phyloP scores from a whole-genome alignment of 2,888 invertebrate genomes.

The Mallateleia sp. region DNA sequence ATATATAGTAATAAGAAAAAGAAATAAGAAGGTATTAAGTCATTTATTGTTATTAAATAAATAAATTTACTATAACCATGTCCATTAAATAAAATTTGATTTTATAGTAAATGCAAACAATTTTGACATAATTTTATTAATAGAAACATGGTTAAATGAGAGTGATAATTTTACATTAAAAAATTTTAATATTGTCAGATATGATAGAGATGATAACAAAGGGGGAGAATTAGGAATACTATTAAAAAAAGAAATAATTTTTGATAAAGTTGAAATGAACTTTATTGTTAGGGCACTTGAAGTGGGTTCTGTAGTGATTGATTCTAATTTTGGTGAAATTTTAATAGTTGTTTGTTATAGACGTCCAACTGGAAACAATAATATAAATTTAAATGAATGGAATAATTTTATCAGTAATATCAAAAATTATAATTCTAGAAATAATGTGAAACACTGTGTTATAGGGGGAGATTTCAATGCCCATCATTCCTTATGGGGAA shows the following conservation, averaged over 20 bases:
- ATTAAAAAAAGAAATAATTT: slow-evolving; percentile 5
- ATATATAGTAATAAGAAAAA: no score
- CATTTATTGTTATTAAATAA: no score
- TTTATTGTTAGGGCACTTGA: not conserved
- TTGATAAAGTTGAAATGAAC: not conserved
- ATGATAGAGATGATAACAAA: slow-evolving; percentile 3
- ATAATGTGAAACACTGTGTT: no score
- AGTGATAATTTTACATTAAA: not conserved
- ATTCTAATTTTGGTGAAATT: slow-evolving; percentile 23
- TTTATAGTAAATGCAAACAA: not conserved
- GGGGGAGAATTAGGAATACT: slow-evolving; percentile 17
- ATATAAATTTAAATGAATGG: not conserved
- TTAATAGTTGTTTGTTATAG: slow-evolving; percentile 31
- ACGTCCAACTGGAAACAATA: not conserved
- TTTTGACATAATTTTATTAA: slow-evolving; percentile 11
- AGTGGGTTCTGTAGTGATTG: not conserved
- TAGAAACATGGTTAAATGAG: slow-evolving; percentile 25
- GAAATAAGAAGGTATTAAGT: no score
- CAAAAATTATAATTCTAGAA: not conserved
- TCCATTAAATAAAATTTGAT: not conserved
- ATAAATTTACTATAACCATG: no score
- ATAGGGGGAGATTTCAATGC: not conserved
- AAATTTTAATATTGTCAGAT: slow-evolving; percentile 8
- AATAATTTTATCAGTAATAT: not conserved
- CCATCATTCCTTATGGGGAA: not conserved